Conservation (phyloP, 2,797 vertebrate genomes). For the Chromis chromis region DNA sequence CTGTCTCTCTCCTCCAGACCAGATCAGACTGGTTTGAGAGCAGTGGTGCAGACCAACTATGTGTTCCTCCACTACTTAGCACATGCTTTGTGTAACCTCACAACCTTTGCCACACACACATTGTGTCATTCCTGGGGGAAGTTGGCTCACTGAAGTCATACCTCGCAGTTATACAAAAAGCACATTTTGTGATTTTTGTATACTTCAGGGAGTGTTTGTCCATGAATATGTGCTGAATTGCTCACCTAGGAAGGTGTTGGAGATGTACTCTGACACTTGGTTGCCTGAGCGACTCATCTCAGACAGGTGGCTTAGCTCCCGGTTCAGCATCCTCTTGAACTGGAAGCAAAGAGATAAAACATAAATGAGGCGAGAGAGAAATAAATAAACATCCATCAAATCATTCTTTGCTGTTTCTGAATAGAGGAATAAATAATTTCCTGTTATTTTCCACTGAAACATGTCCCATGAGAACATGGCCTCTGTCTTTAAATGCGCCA, state of each 20-base stretch:
- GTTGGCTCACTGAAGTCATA: not conserved
- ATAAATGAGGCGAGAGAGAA: not conserved
- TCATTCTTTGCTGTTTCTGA: conserved; percentile 1
- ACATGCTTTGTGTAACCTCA: conserved; percentile 45
- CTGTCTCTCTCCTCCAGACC: conserved; percentile 58
- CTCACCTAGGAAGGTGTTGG: conserved; percentile 98
- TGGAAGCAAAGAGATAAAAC: conserved; percentile 68
- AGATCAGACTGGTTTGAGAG: conserved; percentile 79
- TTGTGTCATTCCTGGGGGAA: conserved; percentile 6
- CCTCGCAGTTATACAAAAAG: not conserved
- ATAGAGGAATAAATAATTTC: conserved; percentile 37
- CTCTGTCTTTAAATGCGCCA: conserved; percentile 31
- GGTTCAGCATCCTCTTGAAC: conserved; percentile 99
- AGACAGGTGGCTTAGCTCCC: conserved; percentile 97
- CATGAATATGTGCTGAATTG: conserved; percentile 26
- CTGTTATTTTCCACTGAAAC: conserved; percentile 56
- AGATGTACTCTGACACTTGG: conserved; percentile 99
- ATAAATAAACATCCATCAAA: not conserved
- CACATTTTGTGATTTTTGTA: not conserved
- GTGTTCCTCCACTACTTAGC: conserved; percentile 35
- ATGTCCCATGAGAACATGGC: conserved; percentile 41
- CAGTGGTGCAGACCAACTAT: conserved; percentile 47
- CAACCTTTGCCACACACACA: conserved; percentile 27
- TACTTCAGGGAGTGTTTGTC: conserved; percentile 5
- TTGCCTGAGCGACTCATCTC: conserved; percentile 99